Evolutionary conservation across 2,888 invertebrate species (phyloP).

Genomic region (Orchesellides sinensis): DNA sequence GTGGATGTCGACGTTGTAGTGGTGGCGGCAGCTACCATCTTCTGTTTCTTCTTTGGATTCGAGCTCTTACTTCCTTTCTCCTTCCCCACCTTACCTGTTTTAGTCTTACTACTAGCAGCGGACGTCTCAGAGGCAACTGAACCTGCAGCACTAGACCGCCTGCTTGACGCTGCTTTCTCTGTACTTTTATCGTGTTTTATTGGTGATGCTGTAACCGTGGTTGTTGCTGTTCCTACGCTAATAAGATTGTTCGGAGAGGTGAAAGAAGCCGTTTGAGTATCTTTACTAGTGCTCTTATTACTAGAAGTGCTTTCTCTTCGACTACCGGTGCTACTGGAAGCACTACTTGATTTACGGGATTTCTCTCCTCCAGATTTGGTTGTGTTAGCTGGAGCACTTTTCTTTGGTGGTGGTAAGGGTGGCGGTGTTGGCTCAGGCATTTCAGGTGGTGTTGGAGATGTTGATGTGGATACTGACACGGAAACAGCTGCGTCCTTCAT

Average conservation of each 20-base stretch:
- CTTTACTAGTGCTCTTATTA: constrained; percentile 42
- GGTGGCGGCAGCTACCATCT: constrained; percentile 59
- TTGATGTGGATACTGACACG: constrained; percentile 55
- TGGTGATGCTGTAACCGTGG: not conserved
- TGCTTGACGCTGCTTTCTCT: constrained; percentile 42
- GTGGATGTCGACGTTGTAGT: constrained; percentile 69
- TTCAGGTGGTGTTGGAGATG: constrained; percentile 56
- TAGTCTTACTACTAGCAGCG: too few relatives aligned
- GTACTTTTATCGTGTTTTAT: constrained; percentile 37
- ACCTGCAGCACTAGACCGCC: constrained; percentile 36
- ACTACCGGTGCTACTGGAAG: constrained; percentile 27
- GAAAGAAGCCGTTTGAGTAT: constrained; percentile 32
- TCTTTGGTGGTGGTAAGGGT: too few relatives aligned
- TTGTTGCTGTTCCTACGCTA: constrained; percentile 44
- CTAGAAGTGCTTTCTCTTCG: constrained; percentile 62
- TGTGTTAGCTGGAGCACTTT: constrained; percentile 28
- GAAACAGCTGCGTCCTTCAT: constrained; percentile 32
- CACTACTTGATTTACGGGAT: constrained; percentile 64
- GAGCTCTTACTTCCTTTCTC: constrained; percentile 51
- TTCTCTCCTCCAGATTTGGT: constrained; percentile 49
- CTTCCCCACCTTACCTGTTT: constrained; percentile 32
- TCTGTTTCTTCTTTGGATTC: constrained; percentile 68
- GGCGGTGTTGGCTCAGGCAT: constrained; percentile 18
- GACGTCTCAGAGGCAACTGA: constrained; percentile 4
- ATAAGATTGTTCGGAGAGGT: constrained; percentile 17